Percentiles rank a stretch among this genome's conserved stretches.
These are phyloP conservation scores for Ectobius pallidus DNA, from an alignment of 2,888 invertebrate genomes.

Conservation along the genomic window DNA sequence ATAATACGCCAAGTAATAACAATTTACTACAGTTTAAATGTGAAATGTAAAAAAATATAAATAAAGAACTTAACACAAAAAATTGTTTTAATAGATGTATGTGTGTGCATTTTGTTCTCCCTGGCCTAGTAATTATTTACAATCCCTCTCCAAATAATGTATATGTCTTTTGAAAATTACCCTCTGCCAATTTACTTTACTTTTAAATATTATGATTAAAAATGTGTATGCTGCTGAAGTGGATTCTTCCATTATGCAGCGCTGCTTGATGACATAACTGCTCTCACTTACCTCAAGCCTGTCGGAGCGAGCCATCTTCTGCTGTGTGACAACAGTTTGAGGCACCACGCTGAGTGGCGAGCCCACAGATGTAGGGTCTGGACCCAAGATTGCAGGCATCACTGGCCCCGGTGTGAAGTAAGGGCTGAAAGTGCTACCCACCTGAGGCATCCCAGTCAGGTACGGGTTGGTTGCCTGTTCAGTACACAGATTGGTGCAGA, in stretches of 20 bases:
- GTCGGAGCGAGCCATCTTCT: constrained; percentile 94
- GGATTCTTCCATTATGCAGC: too few species aligned
- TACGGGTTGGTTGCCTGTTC: constrained; percentile 88
- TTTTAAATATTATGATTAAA: too few species aligned
- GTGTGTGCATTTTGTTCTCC: neutral
- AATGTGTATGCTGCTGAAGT: too few species aligned
- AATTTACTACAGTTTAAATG: neutral
- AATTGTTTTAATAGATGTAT: neutral
- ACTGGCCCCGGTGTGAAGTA: constrained; percentile 84
- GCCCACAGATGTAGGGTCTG: constrained; percentile 80
- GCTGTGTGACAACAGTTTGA: constrained; percentile 81
- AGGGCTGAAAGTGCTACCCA: constrained; percentile 88
- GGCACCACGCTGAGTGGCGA: constrained; percentile 84
- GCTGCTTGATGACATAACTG: too few species aligned
- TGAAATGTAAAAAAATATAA: neutral
- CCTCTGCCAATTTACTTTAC: too few species aligned
- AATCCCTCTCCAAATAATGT: too few species aligned
- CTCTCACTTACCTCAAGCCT: constrained; percentile 89
- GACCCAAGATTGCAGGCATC: constrained; percentile 89
- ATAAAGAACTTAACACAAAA: neutral
- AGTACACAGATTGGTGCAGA: constrained; percentile 35
- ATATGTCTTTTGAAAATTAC: too few species aligned
- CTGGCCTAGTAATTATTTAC: neutral
- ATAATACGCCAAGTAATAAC: neutral
- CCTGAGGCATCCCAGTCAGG: constrained; percentile 88